These are phyloP conservation scores for Diplosoma virens DNA, from an alignment of 23 tunicate genomes.

Conservation along the genomic window DNA sequence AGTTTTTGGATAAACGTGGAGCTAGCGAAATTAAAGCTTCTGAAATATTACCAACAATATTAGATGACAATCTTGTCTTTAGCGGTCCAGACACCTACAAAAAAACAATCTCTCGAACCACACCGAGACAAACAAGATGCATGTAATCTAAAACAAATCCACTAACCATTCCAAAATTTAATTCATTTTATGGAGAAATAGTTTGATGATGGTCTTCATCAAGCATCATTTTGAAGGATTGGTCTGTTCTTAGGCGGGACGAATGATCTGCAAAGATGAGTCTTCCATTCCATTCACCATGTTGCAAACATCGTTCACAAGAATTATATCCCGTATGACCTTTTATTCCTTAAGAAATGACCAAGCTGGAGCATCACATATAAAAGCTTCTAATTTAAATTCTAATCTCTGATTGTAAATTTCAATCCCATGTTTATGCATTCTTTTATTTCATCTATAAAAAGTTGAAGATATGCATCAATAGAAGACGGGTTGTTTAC, in stretches of 20 bases:
- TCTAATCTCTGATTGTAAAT: not conserved
- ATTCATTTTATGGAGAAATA: conserved; percentile 15
- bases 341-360: conserved; percentile 37
- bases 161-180: conserved; percentile 33
- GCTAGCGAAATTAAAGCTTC: not conserved
- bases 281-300: conserved; percentile 36
- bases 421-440: conserved; percentile 4
- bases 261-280: conserved; percentile 11
- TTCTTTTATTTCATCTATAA: conserved; percentile 3
- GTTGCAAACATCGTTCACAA: conserved; percentile 31
- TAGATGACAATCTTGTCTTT: conserved; percentile 8
- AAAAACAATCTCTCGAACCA: conserved; percentile 19
- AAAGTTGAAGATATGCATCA: not conserved
- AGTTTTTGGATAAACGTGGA: conserved; percentile 25
- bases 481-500: conserved; percentile 1
- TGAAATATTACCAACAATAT: not conserved
- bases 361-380: conserved; percentile 62
- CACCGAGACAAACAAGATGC: conserved; percentile 44
- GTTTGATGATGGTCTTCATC: conserved; percentile 33
- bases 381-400: conserved; percentile 12
- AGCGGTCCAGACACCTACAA: conserved; percentile 24
- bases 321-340: conserved; percentile 35
- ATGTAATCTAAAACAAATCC: conserved; percentile 46
- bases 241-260: conserved; percentile 21
- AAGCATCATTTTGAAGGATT: not conserved